Percentiles rank a stretch among this genome's conserved stretches.
Conservation (phyloP, 2,888 invertebrate genomes). For the Pandemis cinnamomeana region DNA sequence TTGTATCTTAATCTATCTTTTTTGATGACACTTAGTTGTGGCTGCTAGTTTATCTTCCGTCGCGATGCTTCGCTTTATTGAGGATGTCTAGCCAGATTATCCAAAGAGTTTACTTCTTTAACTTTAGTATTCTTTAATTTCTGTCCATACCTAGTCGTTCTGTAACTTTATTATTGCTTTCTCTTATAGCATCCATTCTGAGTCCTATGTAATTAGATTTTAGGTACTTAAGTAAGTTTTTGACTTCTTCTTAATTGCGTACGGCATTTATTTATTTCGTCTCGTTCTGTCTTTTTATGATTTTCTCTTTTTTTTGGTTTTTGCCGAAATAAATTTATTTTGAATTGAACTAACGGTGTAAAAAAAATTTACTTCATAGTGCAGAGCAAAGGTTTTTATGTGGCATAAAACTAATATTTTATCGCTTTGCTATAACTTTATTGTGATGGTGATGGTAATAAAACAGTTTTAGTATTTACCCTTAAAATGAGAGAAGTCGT, state of each 20-base stretch:
- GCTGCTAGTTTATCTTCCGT: not conserved
- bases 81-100: not conserved
- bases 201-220: not conserved
- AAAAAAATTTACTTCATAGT: not conserved
- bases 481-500: conserved; percentile 9
- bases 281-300: not conserved
- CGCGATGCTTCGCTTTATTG: not conserved
- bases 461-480: not conserved
- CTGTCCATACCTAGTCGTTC: not conserved
- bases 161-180: not conserved
- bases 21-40: not conserved
- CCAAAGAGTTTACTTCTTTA: not conserved
- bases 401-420: not conserved
- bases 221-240: not conserved
- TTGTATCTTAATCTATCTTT: not conserved
- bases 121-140: not conserved
- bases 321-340: not conserved
- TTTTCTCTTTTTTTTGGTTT: not conserved
- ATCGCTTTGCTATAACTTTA: conserved; percentile 3
- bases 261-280: not conserved
- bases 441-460: not conserved
- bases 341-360: not conserved
- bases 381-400: not conserved
- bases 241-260: not conserved
- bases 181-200: not conserved